Base-by-base conservation (phyloP, 2,797 vertebrate species). In the Prunella strophiata region DNA sequence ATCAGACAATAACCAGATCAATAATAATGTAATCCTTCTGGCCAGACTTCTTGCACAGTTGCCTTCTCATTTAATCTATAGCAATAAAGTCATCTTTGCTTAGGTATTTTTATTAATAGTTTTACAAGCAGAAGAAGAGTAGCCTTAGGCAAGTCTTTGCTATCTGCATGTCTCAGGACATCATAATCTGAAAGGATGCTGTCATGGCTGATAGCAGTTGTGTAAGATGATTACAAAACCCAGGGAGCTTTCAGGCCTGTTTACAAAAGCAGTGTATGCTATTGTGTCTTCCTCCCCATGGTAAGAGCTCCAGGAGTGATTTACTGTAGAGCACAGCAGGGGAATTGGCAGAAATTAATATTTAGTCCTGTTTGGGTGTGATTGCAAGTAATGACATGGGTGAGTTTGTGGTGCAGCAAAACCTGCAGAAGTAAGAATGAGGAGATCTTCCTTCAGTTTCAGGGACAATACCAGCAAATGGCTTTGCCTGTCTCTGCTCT, bases 41-140 rank as follows among this genome's bases (percentile, higher is more conserved):
- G 78, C 40, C 81, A 92, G 83, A 18, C 51, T 75, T 85, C 61
- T 80, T 90, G 71, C 62, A 72, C 81, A 40, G 27, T 70, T 89
- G 77, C 36, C n/a, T 95, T 91, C 93, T 94, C 65, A 51, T 91
- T 92, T 92, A 43, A 94, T 91, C 61, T 67, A 9, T 16, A 70
- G 59, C 83, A 78, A 83, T 76, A 74, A 93, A 92, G 61, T 38
- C n/a, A 85, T 20, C 57, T 71, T 89, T 89, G 66, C 54, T 57
- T 72, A 88, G 57, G 62, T 92, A 80, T 92, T 95, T 94, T 92
- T 85, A 90, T 94, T 93, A 88, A 59, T 96, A 86, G 91, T 95
- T 95, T 97, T 96, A 96, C 90, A 85, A 94, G 89, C 72, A 43
- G 22, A 58, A 63, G 67, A 79, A 95, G 82, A 90, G 59, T 65